phyloP scores from a whole-genome alignment of 2,888 invertebrate species.

The Bellardia pandia region DNA sequence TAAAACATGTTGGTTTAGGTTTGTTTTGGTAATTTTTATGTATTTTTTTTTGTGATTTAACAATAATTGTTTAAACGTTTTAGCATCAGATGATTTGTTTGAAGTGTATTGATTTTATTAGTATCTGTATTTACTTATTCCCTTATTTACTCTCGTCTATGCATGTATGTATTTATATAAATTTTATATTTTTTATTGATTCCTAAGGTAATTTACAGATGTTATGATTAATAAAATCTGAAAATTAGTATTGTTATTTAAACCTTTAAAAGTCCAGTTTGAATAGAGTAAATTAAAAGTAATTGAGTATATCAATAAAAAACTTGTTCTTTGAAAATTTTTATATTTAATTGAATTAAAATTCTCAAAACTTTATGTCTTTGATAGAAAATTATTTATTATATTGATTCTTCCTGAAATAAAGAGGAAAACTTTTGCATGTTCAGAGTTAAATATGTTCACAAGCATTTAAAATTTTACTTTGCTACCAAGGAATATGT shows the following conservation, averaged over 20 bases:
- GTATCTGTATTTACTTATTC: neutral
- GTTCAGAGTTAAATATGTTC: too few species aligned
- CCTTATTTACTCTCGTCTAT: neutral
- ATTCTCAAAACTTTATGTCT: too few species aligned
- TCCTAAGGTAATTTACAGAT: slow-evolving; percentile 14
- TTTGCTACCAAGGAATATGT: too few species aligned
- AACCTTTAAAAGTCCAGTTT: neutral
- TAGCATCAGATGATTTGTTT: slow-evolving; percentile 24
- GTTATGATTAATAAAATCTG: neutral
- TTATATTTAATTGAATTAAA: too few species aligned
- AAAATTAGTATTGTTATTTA: neutral
- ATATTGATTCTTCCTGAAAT: too few species aligned
- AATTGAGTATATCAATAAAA: too few species aligned
- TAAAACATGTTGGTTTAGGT: slow-evolving; percentile 39
- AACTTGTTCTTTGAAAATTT: too few species aligned
- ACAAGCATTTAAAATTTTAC: too few species aligned
- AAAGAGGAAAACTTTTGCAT: too few species aligned
- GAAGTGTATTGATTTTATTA: slow-evolving; percentile 2
- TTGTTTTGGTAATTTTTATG: neutral
- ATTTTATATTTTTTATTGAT: neutral
- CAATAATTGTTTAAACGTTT: slow-evolving; percentile 44
- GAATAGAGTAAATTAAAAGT: too few species aligned
- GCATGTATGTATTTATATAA: neutral
- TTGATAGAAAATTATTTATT: too few species aligned
- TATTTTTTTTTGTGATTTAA: slow-evolving; percentile 15